Base-by-base conservation (phyloP, 1,140 invertebrate genomes). In the Zophobas atratus region DNA sequence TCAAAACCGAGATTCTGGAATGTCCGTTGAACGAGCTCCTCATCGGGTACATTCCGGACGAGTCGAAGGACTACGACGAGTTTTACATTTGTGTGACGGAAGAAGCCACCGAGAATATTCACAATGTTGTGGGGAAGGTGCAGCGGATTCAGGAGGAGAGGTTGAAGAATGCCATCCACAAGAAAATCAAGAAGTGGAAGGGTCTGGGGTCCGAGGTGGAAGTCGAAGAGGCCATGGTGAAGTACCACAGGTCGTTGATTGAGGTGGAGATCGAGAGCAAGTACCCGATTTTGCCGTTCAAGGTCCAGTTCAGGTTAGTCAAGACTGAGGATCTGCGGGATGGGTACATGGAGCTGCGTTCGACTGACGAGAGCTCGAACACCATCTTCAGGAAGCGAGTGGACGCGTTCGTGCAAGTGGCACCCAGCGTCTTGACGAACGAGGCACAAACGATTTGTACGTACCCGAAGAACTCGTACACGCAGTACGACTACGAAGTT, bases 21-120 rank as follows among this genome's bases (percentile, higher is more conserved):
- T 92, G 89, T 81, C 85, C 88, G 0, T 89, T 90, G 5, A 80
- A 89, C 0, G 87, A 89, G 20, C 84, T 95, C 1, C 85, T 95
- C 0, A 87, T 95, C 56, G 93, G 93, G 6, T 94, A 93, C 80
- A 90, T 92, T 2, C 90, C 91, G 0, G 88, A 90, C 49, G 88
- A 92, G 71, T 88, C 90, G 0, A 88, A 88, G n/a, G 85, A 91
- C 5, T 78, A 77, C 38, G 90, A 91, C 63, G 91, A 93, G 79
- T 93, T 93, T 82, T 93, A 93, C 81, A 86, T 94, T n/a, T 94
- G 92, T 77, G 84, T 92, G 5, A 93, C 90, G 2, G 86, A 87
- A 75, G 81, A 86, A 0, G 88, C 86, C 49, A 85, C 86, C 57
- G 86, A 88, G 6, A 82, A 84, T n/a, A 86, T 91, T 0, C 80